These are phyloP conservation scores for Canis aureus DNA, from an alignment of 2,113 vertebrate species.

Conservation along the genomic window DNA sequence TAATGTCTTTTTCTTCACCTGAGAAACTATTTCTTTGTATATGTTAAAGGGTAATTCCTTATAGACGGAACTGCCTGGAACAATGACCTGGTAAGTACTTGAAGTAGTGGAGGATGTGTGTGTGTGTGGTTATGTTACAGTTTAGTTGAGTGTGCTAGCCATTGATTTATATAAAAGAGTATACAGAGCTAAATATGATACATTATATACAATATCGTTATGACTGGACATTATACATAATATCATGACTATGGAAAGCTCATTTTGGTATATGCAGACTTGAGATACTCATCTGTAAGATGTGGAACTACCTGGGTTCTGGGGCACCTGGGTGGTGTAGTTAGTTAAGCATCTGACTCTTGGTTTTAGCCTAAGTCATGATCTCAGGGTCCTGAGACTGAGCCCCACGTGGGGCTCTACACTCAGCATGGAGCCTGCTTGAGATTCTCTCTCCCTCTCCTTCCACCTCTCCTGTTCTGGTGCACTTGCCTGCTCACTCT, in stretches of 20 bases:
- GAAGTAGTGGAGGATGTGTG: background rate
- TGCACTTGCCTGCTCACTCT: no score
- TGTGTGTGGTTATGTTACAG: background rate
- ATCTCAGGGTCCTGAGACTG: background rate
- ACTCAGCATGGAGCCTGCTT: background rate
- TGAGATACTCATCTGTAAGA: slow-evolving; percentile 55
- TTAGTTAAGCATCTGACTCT: background rate
- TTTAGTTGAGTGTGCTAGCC: background rate
- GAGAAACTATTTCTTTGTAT: background rate
- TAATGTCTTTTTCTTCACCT: background rate
- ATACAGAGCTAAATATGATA: background rate
- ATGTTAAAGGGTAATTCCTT: background rate
- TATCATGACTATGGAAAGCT: background rate
- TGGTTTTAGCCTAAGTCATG: background rate
- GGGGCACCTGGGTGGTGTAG: background rate
- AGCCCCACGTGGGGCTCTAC: background rate
- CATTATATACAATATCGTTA: background rate
- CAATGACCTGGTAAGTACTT: background rate
- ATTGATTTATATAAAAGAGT: background rate
- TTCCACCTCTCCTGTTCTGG: background rate
- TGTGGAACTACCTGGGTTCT: background rate
- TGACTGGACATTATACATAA: background rate
- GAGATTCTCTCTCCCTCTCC: background rate
- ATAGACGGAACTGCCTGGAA: background rate
- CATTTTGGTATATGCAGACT: background rate